Evolutionary conservation across 2,888 invertebrate genomes (phyloP), one percentile per base, ranked within the genome.

Genomic region (Ichneumoninae sp.): DNA sequence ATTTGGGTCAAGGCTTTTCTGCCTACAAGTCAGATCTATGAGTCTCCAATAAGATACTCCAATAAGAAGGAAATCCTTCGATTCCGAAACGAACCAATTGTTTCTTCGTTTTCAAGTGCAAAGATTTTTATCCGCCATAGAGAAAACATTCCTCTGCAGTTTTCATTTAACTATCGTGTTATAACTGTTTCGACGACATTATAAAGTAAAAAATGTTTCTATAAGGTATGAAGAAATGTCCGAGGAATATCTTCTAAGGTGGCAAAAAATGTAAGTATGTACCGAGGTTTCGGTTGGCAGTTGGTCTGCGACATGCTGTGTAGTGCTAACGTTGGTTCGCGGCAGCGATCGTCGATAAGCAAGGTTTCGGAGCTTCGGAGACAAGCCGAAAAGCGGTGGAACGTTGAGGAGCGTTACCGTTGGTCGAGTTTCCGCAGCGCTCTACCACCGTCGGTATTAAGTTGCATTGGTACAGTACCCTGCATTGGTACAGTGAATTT

Each of bases 1-100:
- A 86, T 85, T 87, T 82, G 65, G 89, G 89, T 89, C 89, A 89
- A 65, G 77, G 85, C 83, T 85, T 57, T 83, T 83, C 52, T 83
- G 66, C 44, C 71, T 60, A 52, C 26, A 69, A 76, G 68, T 82
- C 40, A 66, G 69, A 82, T 79, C 80, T 76, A 80, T 60, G 66
- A 80, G 65, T 63, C 33, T 3, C 26, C 73, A 19, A 19, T 19
- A 19, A 19, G 44, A 80, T 82, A 80, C 66, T 82, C 71, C 70
- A 82, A 85, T 63, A 80, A 63, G n/a, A 57, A 22, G 52, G 47
- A 33, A 66, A 75, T 85, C 40, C 13, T 40, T 40, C 66, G 26
- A 19, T 47, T 19, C 30, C 57, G 19, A 70, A 75, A 66, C 54
- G 63, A 66, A 63, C 40, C 60, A 36, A 82, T 79, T 70, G 81